Evolutionary conservation across 2,113 vertebrate species (phyloP).

Genomic region (Silurus asotus): DNA sequence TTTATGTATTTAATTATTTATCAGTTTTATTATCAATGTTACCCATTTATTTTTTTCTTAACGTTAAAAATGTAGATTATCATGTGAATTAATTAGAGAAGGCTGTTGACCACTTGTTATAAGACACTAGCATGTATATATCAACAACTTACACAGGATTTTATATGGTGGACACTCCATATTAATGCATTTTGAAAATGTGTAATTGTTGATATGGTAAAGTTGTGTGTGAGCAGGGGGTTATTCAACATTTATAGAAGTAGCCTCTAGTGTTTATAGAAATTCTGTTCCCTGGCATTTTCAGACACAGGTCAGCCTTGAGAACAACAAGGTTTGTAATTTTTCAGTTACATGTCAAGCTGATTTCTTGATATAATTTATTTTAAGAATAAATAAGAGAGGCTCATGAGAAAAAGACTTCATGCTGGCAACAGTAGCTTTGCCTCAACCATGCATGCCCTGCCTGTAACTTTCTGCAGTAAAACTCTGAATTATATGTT

Average conservation of each 20-base stretch:
- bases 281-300: neutral
- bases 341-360: neutral
- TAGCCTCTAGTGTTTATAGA: neutral
- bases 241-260: neutral
- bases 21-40: neutral
- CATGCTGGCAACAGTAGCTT: no score
- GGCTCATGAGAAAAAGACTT: no score
- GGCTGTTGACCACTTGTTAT: neutral
- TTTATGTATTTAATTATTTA: no score
- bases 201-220: neutral
- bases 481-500: neutral
- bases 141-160: neutral
- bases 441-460: no score
- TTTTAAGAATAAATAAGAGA: no score
- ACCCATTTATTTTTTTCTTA: neutral
- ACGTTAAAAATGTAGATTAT: neutral
- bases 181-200: neutral
- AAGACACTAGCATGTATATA: neutral
- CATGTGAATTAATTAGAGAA: neutral
- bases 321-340: neutral
- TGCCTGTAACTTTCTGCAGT: neutral
- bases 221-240: neutral
- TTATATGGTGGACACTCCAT: neutral
- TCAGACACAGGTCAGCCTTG: neutral
- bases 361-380: neutral